A percentile compares a stretch with the other conserved stretches of the same genome.
Conservation (phyloP, 2,797 vertebrate genomes). For the Liparis tanakae region DNA sequence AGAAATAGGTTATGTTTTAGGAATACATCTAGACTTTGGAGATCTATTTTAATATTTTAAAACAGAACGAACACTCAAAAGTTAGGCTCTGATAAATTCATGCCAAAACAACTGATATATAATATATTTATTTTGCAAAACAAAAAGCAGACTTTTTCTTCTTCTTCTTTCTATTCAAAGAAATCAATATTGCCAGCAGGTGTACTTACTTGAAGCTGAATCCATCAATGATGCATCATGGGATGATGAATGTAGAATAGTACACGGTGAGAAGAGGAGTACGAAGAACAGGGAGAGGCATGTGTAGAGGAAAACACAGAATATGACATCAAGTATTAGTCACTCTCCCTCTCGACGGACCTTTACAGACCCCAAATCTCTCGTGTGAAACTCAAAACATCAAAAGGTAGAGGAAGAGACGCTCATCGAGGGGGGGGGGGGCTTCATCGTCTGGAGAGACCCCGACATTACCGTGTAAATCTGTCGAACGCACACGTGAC, state of each 20-base stretch:
- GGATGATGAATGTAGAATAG: constrained; percentile 45
- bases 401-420: constrained; percentile 22
- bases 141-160: not conserved
- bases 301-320: constrained; percentile 29
- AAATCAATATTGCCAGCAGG: constrained; percentile 11
- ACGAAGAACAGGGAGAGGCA: constrained; percentile 20
- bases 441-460: constrained; percentile 51
- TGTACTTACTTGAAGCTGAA: constrained; percentile 77
- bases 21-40: not conserved
- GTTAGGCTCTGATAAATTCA: not conserved
- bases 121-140: not conserved
- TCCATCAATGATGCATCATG: constrained; percentile 63
- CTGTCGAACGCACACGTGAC: constrained; percentile 48
- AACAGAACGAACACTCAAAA: constrained; percentile 4
- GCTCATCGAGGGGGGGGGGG: not conserved
- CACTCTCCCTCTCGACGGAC: constrained; percentile 30
- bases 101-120: not conserved
- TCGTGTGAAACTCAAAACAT: constrained; percentile 22
- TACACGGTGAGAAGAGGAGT: constrained; percentile 26
- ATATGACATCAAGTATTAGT: constrained; percentile 37
- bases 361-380: constrained; percentile 29
- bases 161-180: constrained; percentile 16
- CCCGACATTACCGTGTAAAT: constrained; percentile 29
- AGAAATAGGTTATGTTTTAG: not conserved
- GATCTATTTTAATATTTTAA: not conserved